Conservation (phyloP, 2,797 vertebrate genomes). For the Babyrousa celebensis region DNA sequence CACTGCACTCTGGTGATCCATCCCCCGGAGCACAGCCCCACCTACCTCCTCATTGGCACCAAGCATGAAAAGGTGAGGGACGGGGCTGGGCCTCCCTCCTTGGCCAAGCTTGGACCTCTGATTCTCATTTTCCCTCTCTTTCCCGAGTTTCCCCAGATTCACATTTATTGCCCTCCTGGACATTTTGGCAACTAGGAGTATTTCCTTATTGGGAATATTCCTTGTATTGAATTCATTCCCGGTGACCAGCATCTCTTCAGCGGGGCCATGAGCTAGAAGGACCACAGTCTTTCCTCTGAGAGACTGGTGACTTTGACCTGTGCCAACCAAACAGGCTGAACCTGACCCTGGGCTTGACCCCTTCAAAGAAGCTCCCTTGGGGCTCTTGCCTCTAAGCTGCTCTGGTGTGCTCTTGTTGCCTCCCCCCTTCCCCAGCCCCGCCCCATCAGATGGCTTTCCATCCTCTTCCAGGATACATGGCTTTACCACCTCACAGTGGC, state of each 20-base stretch:
- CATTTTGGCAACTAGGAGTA: background rate
- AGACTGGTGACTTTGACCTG: background rate
- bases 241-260: background rate
- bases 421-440: background rate
- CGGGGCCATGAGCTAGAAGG: background rate
- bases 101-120: background rate
- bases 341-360: background rate
- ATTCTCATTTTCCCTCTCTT: background rate
- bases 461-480: slow-evolving; percentile 95
- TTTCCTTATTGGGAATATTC: background rate
- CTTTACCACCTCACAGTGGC: slow-evolving; percentile 97
- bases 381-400: background rate
- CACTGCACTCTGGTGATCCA: slow-evolving; percentile 96
- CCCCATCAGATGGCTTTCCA: background rate
- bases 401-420: background rate
- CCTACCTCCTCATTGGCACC: slow-evolving; percentile 97
- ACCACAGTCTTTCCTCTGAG: background rate
- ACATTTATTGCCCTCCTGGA: background rate
- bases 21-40: slow-evolving; percentile 97
- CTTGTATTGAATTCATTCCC: background rate
- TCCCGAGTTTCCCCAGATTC: background rate
- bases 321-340: background rate
- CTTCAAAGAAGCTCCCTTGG: background rate
- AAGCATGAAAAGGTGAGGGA: slow-evolving; percentile 96
- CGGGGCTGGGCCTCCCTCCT: background rate